Conservation (phyloP, 64 coral and sea anemone species). For the Montipora efflorescens region DNA sequence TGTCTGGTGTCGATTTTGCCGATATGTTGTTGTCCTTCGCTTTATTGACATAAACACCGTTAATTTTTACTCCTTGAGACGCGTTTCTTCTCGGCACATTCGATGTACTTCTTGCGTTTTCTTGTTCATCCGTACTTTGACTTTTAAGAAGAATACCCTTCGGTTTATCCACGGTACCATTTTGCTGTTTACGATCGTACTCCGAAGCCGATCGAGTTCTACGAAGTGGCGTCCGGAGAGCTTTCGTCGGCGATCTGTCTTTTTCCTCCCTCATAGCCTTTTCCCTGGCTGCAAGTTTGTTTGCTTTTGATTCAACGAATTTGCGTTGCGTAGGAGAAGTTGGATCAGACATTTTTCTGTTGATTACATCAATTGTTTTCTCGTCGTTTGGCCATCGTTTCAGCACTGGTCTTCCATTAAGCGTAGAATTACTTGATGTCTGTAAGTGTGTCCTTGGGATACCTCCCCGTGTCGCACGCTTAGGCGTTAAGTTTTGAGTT, state of each 20-base stretch:
- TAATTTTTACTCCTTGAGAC: conserved; percentile 86
- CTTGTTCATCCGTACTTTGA: conserved; percentile 66
- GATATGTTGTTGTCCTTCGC: conserved; percentile 25
- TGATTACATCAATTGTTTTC: conserved; percentile 32
- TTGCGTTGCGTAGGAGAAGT: conserved; percentile 62
- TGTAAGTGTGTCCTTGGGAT: not conserved
- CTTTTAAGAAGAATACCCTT: conserved; percentile 91
- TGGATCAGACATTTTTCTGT: conserved; percentile 60
- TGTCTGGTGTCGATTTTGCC: conserved; percentile 56
- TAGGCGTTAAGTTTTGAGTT: not conserved
- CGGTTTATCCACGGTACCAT: conserved; percentile 74
- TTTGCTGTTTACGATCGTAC: conserved; percentile 84
- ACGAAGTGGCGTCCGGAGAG: conserved; percentile 75
- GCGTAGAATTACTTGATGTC: not conserved
- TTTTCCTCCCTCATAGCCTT: conserved; percentile 64
- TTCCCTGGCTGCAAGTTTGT: conserved; percentile 84
- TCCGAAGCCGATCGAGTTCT: conserved; percentile 84
- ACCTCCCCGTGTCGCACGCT: not conserved
- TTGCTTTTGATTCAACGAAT: conserved; percentile 93
- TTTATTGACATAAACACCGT: conserved; percentile 88
- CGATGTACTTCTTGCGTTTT: not conserved
- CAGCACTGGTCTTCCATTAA: not conserved
- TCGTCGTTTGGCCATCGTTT: conserved; percentile 30
- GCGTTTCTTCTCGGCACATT: conserved; percentile 49
- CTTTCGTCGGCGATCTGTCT: conserved; percentile 74